A percentile compares a stretch with the other conserved stretches of the same genome.
phyloP scores from a whole-genome alignment of 2,888 invertebrate species.

The Nymphalis c-album region DNA sequence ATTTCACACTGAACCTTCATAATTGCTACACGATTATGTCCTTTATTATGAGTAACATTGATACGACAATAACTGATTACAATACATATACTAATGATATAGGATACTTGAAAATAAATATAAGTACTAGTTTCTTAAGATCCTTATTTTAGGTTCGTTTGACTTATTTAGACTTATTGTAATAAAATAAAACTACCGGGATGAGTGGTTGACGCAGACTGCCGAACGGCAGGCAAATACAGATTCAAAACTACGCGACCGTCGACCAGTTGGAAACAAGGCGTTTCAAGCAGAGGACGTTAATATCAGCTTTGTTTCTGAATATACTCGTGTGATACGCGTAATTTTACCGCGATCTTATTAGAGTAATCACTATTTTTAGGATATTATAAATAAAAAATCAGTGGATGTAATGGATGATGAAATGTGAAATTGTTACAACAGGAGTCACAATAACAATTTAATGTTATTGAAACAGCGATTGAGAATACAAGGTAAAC shows the following conservation, averaged over 20 bases:
- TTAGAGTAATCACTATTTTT: background rate
- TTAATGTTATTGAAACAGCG: conserved; percentile 18
- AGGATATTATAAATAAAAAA: background rate
- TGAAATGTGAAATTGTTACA: conserved; percentile 17
- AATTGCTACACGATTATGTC: too few species aligned
- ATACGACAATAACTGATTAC: too few species aligned
- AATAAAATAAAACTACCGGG: background rate
- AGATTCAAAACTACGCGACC: too few species aligned
- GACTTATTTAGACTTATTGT: background rate
- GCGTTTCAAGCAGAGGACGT: conserved; percentile 15
- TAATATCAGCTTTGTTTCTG: background rate
- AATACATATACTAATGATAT: too few species aligned
- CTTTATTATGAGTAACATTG: too few species aligned
- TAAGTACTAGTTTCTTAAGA: too few species aligned
- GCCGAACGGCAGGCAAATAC: background rate
- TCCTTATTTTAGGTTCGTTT: too few species aligned
- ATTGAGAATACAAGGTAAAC: conserved; percentile 37
- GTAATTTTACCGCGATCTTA: conserved; percentile 9
- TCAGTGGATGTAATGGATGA: conserved; percentile 5
- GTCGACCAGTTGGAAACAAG: conserved; percentile 27
- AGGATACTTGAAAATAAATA: too few species aligned
- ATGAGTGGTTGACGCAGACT: conserved; percentile 2
- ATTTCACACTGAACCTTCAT: too few species aligned
- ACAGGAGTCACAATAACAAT: conserved; percentile 7
- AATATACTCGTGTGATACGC: conserved; percentile 2